phyloP scores from a whole-genome alignment of 2,113 vertebrate genomes.

The Peucedramus taeniatus region DNA sequence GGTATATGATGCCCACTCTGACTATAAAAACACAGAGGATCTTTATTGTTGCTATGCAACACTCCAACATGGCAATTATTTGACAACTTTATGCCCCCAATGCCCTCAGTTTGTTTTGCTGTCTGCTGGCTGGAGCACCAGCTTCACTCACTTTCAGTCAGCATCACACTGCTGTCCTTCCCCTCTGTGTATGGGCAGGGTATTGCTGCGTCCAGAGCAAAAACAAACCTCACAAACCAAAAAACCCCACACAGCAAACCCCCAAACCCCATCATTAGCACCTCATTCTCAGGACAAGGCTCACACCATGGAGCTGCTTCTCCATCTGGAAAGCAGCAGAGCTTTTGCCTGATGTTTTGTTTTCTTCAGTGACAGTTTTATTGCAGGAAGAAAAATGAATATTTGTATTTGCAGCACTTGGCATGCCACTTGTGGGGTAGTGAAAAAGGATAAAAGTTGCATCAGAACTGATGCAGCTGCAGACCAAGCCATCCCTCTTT shows the following conservation, averaged over 20 bases:
- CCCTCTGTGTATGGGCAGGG: neutral
- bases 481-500: neutral
- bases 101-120: neutral
- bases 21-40: neutral
- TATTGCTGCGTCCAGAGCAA: neutral
- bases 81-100: neutral
- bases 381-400: slow-evolving; percentile 1
- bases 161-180: neutral
- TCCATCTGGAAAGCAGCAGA: neutral
- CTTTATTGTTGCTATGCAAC: neutral
- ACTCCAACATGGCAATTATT: neutral
- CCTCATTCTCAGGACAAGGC: neutral
- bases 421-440: neutral
- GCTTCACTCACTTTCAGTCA: neutral
- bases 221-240: neutral
- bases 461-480: neutral
- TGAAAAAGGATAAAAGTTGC: neutral
- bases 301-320: neutral
- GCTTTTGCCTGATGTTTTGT: neutral
- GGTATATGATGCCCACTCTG: neutral
- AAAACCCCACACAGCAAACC: neutral
- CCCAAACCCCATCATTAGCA: too few species aligned
- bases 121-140: neutral
- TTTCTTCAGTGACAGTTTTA: neutral
- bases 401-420: neutral